Percentiles rank a stretch among this genome's conserved stretches.
These are phyloP conservation scores for Gymnocheta viridis DNA, from an alignment of 2,888 invertebrate species.

Conservation along the genomic window DNA sequence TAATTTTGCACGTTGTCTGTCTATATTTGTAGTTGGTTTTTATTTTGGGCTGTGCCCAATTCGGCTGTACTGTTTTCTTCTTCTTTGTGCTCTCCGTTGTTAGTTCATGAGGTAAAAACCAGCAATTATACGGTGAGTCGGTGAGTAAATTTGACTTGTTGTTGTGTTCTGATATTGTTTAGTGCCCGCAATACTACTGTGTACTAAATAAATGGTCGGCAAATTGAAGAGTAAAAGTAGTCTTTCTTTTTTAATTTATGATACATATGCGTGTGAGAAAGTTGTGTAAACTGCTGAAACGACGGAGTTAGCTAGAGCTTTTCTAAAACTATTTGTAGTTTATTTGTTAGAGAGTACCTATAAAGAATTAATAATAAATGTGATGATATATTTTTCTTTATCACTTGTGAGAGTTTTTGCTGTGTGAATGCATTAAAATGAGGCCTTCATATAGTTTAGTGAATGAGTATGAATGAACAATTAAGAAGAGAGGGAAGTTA, in stretches of 20 bases:
- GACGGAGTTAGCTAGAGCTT: conserved; percentile 3
- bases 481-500: conserved; percentile 35
- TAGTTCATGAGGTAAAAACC: conserved; percentile 9
- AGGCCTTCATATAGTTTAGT: neutral
- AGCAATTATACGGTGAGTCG: no score
- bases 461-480: conserved; percentile 24
- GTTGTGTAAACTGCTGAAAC: neutral
- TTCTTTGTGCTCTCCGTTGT: neutral
- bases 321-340: neutral
- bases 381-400: conserved; percentile 38
- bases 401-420: conserved; percentile 35
- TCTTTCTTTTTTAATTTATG: neutral
- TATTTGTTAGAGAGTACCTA: conserved; percentile 7
- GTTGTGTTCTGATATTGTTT: neutral
- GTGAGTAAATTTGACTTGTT: neutral
- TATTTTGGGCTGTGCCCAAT: neutral
- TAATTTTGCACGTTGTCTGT: conserved; percentile 39
- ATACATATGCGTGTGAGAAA: neutral
- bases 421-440: neutral
- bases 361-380: neutral
- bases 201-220: conserved; percentile 14
- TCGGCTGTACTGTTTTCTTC: conserved; percentile 8
- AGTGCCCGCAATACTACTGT: conserved; percentile 7
- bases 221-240: neutral
- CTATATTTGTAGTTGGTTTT: conserved; percentile 6